Evolutionary conservation across 1,140 invertebrate genomes (phyloP), one percentile per base, ranked within the genome.

Genomic region (Trichonephila inaurata): DNA sequence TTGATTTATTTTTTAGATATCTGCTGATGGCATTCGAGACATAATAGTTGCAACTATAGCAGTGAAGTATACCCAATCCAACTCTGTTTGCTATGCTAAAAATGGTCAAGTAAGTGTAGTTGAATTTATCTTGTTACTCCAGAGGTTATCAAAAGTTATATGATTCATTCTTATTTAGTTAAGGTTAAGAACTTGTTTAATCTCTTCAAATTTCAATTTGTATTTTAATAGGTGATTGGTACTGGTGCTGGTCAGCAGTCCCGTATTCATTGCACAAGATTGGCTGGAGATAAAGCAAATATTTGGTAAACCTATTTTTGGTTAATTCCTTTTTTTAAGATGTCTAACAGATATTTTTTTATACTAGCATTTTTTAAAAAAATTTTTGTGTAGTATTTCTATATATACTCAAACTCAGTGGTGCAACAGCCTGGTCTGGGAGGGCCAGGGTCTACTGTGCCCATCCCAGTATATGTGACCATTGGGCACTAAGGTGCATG

Each of bases 211-310:
- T 88, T n/a, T 40, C 24, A 3, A 40, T 40, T 40, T 94, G 51
- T 21, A 12, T 89, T 83, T 90, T 92, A 40, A 21, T 89, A 96
- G 96, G 98, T 99, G 0, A 97, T 99, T 95, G 99, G 99, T 66
- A 99, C 99, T 94, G 99, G 99, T 77, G 99, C 99, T 51, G 99
- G 99, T 0, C 99, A 99, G 95, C 99, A 99, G 96, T 99, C 98
- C 0, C 97, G 99, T 94, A 99, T 99, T 95, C 99, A 99, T 96
- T 99, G 99, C 96, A 99, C 99, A 0, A 97, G 99, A 95, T 96
- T 99, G 94, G 99, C 99, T 92, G 99, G 99, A 24, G 98, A 99
- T 95, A 99, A 99, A 96, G 98, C 98, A n/a, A 98, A 99, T 95
- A 98, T 99, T 96, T 99, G 99, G 99, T 97, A 94, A 95, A 95